Evolutionary conservation across 2,797 vertebrate species (phyloP).

Genomic region (Semaprochilodus insignis): DNA sequence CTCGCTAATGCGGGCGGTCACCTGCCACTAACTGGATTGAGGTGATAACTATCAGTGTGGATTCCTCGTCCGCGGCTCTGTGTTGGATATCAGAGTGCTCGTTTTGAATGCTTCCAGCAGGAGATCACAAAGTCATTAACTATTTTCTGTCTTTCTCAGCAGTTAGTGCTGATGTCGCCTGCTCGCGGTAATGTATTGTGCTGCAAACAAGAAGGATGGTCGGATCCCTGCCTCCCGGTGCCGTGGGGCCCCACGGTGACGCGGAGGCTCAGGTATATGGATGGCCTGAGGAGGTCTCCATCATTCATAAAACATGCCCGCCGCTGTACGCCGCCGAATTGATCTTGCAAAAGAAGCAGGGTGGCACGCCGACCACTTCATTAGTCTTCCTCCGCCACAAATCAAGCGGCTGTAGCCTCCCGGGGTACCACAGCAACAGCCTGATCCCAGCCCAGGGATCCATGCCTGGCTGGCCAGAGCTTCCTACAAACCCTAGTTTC

Average conservation of each 20-base stretch:
- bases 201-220: constrained; percentile 83
- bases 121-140: constrained; percentile 65
- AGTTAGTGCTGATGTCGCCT: constrained; percentile 66
- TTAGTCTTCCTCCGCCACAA: constrained; percentile 84
- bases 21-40: constrained; percentile 55
- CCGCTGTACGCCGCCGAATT: constrained; percentile 78
- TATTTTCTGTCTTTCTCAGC: constrained; percentile 66
- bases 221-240: constrained; percentile 78
- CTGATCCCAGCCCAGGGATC: constrained; percentile 18
- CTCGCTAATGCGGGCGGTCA: constrained; percentile 45
- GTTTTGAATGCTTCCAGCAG: constrained; percentile 61
- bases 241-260: constrained; percentile 61
- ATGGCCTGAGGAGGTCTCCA: constrained; percentile 84
- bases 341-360: constrained; percentile 87
- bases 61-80: constrained; percentile 46
- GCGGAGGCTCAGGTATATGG: constrained; percentile 68
- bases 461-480: neutral
- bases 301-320: constrained; percentile 83
- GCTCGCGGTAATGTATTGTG: constrained; percentile 78
- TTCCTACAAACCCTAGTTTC: neutral
- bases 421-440: constrained; percentile 65
- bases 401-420: constrained; percentile 76
- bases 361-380: constrained; percentile 86
- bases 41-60: constrained; percentile 48
- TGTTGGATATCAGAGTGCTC: constrained; percentile 36